Evolutionary conservation across 30 jellyfish, hydroid and myxozoan genomes (phyloP).

Genomic region (Mastigias papua): DNA sequence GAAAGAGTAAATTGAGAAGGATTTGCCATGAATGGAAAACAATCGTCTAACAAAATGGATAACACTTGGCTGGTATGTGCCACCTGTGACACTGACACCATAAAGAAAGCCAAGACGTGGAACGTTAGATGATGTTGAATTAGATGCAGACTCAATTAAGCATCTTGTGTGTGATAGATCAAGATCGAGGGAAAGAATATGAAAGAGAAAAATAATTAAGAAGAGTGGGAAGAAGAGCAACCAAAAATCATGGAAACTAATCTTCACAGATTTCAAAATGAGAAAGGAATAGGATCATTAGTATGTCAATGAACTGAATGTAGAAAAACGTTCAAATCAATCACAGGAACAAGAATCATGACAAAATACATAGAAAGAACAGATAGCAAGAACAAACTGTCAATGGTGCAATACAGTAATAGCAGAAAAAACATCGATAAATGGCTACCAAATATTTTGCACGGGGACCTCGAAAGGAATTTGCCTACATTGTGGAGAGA

Average conservation of each 20-base stretch:
- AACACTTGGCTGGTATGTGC: background rate
- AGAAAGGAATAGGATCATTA: background rate
- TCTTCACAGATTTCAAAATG: background rate
- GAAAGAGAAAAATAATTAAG: background rate
- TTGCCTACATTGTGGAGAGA: background rate
- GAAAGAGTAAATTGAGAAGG: background rate
- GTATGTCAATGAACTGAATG: slow-evolving; percentile 5
- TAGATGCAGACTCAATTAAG: background rate
- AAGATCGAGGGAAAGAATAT: background rate
- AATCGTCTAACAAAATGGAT: background rate
- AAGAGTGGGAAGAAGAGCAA: background rate
- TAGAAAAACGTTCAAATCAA: background rate
- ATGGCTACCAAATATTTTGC: background rate
- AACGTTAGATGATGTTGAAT: background rate
- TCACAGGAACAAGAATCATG: background rate
- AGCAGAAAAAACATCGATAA: background rate
- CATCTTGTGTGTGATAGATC: background rate
- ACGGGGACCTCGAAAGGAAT: background rate
- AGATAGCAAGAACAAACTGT: background rate
- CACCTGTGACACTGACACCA: background rate
- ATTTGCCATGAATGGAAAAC: background rate
- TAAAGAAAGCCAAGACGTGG: background rate
- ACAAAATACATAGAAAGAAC: background rate
- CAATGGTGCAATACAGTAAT: too few species aligned
- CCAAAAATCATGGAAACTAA: background rate